These are phyloP conservation scores for Dinoponera quadriceps DNA, from an alignment of 1,140 invertebrate species.

Conservation along the genomic window DNA sequence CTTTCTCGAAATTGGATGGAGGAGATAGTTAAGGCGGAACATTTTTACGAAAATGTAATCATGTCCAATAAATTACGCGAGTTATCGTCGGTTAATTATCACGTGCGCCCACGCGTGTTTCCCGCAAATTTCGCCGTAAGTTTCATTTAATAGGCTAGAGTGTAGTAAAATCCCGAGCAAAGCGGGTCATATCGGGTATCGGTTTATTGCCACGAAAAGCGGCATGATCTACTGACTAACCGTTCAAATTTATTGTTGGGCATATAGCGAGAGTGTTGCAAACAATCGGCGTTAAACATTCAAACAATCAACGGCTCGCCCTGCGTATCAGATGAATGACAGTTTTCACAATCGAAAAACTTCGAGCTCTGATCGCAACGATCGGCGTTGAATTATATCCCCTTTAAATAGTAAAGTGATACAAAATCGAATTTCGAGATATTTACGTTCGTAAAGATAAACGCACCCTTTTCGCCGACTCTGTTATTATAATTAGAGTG, in stretches of 20 bases:
- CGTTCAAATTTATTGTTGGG: slow-evolving; percentile 26
- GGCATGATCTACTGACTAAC: not conserved
- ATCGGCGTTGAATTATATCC: no score
- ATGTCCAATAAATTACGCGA: not conserved
- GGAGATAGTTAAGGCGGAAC: not conserved
- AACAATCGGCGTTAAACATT: not conserved
- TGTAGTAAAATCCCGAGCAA: not conserved
- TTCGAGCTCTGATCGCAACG: no score
- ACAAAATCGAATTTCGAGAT: no score
- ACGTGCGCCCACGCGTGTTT: not conserved
- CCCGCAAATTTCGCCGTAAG: not conserved
- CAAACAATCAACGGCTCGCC: no score
- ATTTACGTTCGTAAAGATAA: no score
- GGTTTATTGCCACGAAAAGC: slow-evolving; percentile 20
- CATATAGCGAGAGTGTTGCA: not conserved
- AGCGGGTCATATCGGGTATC: slow-evolving; percentile 8
- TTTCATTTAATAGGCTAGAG: not conserved
- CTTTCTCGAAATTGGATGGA: slow-evolving; percentile 14
- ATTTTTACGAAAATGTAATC: not conserved
- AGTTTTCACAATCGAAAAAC: no score
- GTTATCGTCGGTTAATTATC: not conserved
- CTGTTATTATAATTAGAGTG: no score
- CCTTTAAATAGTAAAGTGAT: no score
- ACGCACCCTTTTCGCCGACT: no score
- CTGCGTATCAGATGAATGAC: no score